Evolutionary conservation across 30 jellyfish, hydroid and myxozoan genomes (phyloP).

Genomic region (Sanderia malayensis): DNA sequence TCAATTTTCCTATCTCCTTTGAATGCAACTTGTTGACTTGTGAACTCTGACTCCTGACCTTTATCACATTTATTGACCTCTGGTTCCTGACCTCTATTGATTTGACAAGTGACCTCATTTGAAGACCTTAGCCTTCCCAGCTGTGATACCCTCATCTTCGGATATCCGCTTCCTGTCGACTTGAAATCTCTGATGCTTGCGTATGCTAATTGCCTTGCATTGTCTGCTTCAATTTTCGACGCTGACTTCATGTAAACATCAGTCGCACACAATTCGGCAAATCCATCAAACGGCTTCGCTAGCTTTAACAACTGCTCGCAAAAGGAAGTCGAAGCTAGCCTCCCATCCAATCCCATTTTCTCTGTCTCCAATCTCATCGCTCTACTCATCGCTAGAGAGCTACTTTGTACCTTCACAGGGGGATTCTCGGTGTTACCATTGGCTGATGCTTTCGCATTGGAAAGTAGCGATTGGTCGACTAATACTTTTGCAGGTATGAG

Average conservation of each 20-base stretch:
- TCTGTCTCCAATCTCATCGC: background rate
- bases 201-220: background rate
- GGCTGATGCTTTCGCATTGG: background rate
- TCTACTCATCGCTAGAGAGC: background rate
- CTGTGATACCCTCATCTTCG: background rate
- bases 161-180: background rate
- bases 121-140: background rate
- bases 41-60: background rate
- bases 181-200: slow-evolving; percentile 1
- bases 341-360: background rate
- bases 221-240: background rate
- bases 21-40: background rate
- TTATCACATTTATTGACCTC: no score
- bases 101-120: no score
- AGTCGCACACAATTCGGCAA: background rate
- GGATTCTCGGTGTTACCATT: background rate
- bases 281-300: background rate
- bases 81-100: background rate
- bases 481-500: slow-evolving; percentile 42
- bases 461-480: background rate
- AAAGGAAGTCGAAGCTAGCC: background rate
- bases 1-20: no score
- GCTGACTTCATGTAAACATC: background rate
- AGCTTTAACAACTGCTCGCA: background rate
- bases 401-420: background rate